These are phyloP conservation scores for Pelmatolapia mariae DNA, from an alignment of 2,113 vertebrate species.

Conservation along the genomic window DNA sequence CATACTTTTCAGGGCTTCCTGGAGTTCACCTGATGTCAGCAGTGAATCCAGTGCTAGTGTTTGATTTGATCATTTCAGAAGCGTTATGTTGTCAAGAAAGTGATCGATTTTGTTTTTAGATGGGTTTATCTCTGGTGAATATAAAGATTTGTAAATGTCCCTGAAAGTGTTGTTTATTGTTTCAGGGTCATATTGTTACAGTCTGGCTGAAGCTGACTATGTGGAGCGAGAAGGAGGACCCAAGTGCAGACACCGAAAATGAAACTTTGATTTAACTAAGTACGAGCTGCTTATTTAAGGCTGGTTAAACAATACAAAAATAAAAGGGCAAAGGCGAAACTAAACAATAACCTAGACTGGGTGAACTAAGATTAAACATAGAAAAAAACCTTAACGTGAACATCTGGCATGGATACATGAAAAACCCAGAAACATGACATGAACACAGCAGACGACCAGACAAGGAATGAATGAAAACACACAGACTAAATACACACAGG, in stretches of 20 bases:
- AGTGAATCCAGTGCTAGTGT: fast-evolving
- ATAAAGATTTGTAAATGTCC: neutral
- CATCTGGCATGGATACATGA: fast-evolving
- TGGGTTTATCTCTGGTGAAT: neutral
- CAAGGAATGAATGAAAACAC: neutral
- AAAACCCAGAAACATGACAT: neutral
- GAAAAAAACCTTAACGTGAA: neutral
- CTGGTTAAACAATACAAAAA: neutral
- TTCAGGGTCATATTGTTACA: neutral
- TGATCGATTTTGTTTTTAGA: neutral
- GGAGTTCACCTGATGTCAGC: neutral
- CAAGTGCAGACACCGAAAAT: fast-evolving
- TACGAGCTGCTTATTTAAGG: neutral
- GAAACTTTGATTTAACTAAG: neutral
- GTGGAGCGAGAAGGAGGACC: neutral
- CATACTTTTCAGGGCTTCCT: neutral
- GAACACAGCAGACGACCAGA: neutral
- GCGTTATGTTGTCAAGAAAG: neutral
- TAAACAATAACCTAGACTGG: neutral
- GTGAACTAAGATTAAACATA: neutral
- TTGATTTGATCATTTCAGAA: neutral
- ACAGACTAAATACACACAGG: fast-evolving
- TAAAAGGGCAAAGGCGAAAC: neutral
- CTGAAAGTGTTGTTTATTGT: neutral
- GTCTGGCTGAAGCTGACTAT: neutral